Evolutionary conservation across 2,888 invertebrate genomes (phyloP).

Genomic region (Chouioia cunea): DNA sequence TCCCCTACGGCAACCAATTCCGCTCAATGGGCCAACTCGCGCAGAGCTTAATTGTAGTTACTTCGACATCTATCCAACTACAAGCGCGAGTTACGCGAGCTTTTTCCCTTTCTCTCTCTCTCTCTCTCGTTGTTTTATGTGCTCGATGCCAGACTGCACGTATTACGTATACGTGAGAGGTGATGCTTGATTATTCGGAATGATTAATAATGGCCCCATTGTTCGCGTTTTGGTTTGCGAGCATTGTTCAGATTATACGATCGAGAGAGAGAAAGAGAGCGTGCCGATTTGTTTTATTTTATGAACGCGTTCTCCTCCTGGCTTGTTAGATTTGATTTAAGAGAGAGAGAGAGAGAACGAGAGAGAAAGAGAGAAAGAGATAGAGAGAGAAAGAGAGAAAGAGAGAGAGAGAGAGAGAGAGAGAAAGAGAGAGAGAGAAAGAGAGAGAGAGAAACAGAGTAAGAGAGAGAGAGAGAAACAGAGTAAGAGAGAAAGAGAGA

Average conservation of each 20-base stretch:
- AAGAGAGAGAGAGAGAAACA: conserved; percentile 8
- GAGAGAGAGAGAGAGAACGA: too few relatives aligned
- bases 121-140: conserved; percentile 1
- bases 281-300: too few relatives aligned
- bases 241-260: not conserved
- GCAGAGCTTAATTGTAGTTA: conserved; percentile 66
- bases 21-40: conserved; percentile 67
- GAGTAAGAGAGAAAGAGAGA: conserved; percentile 39
- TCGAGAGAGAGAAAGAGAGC: not conserved
- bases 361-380: too few relatives aligned
- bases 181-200: conserved; percentile 41
- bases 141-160: conserved; percentile 16
- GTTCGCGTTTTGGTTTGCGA: not conserved
- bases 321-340: too few relatives aligned
- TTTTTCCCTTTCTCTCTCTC: conserved; percentile 14
- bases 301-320: too few relatives aligned
- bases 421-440: too few relatives aligned
- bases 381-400: too few relatives aligned
- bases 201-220: conserved; percentile 40
- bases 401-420: too few relatives aligned
- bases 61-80: conserved; percentile 51
- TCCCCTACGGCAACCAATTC: conserved; percentile 56
- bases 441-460: not conserved
- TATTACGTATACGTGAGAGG: not conserved
- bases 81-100: conserved; percentile 11